Conservation (phyloP, 2,797 vertebrate genomes). For the Lagodon rhomboides region DNA sequence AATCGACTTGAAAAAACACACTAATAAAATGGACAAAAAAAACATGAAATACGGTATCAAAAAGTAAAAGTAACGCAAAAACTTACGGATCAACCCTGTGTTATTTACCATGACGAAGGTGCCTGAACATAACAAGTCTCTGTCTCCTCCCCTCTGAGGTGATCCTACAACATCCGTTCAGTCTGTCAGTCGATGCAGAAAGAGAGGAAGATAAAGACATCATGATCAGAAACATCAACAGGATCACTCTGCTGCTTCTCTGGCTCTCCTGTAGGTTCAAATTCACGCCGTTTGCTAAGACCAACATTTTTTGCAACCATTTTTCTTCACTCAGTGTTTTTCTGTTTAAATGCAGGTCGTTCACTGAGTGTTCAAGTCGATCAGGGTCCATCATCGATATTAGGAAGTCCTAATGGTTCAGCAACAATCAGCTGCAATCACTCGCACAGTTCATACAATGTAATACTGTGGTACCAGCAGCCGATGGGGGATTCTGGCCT, state of each 20-base stretch:
- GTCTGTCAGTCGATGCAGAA: slow-evolving; percentile 25
- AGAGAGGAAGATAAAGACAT: slow-evolving; percentile 7
- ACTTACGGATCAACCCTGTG: too few relatives aligned
- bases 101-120: not conserved
- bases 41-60: too few relatives aligned
- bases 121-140: not conserved
- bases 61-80: too few relatives aligned
- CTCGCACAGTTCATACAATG: not conserved
- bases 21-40: not conserved
- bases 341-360: slow-evolving; percentile 41
- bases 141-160: slow-evolving; percentile 35
- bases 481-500: not conserved
- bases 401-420: slow-evolving; percentile 15
- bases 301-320: not conserved
- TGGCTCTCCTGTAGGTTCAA: slow-evolving; percentile 53
- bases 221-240: slow-evolving; percentile 40
- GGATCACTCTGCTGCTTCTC: slow-evolving; percentile 44
- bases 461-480: slow-evolving; percentile 54
- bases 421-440: slow-evolving; percentile 63
- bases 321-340: not conserved
- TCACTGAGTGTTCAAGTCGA: slow-evolving; percentile 51
- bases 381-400: slow-evolving; percentile 60
- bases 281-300: not conserved
- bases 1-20: not conserved
- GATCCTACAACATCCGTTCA: not conserved